A percentile compares a stretch with the other conserved stretches of the same genome.
Conservation (phyloP, 2,113 vertebrate genomes). For the Serinus canaria region DNA sequence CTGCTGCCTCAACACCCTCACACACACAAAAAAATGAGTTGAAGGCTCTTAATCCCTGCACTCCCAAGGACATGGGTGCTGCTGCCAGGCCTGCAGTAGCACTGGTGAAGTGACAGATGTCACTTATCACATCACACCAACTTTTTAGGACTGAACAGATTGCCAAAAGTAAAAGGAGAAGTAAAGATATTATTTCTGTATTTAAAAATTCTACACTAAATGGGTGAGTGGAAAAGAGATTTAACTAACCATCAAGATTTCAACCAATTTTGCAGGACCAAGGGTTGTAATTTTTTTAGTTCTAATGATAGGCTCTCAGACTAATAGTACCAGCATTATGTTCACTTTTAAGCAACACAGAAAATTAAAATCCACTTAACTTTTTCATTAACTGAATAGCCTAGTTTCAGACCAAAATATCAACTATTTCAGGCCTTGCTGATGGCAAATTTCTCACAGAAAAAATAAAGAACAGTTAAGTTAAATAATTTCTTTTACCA, state of each 20-base stretch:
- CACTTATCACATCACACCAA: background rate
- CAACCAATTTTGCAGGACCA: background rate
- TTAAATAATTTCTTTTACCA: conserved; percentile 75
- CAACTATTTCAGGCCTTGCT: background rate
- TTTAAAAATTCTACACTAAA: background rate
- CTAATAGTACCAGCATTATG: background rate
- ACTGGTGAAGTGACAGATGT: background rate
- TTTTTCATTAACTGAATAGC: background rate
- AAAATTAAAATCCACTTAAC: background rate
- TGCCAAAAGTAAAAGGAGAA: background rate
- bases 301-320: background rate
- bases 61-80: background rate
- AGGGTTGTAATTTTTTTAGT: background rate
- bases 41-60: background rate
- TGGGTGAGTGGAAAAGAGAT: background rate
- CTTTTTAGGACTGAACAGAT: background rate
- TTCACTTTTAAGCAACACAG: background rate
- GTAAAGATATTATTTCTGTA: background rate
- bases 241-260: background rate
- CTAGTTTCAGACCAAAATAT: background rate
- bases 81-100: background rate
- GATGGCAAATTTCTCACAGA: background rate
- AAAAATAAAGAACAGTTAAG: background rate
- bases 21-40: background rate
- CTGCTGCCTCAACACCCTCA: background rate